Percentiles rank a stretch among this genome's conserved stretches.
These are phyloP conservation scores for Crypturellus undulatus DNA, from an alignment of 2,113 vertebrate species.

Conservation along the genomic window DNA sequence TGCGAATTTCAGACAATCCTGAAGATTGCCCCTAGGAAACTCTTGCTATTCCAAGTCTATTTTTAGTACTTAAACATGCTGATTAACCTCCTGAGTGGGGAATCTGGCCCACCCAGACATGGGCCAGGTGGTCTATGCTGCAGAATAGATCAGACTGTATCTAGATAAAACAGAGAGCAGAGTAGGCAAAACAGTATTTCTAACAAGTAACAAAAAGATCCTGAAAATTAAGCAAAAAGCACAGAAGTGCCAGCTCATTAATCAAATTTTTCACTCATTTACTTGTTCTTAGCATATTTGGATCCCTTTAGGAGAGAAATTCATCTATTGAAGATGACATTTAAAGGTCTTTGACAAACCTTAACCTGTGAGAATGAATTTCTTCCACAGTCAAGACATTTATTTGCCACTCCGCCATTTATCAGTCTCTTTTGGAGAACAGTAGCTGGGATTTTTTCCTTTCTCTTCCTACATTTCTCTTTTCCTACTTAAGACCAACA, in stretches of 20 bases:
- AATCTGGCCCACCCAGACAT: neutral
- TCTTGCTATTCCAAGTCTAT: neutral
- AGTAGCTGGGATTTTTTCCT: neutral
- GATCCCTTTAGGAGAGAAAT: neutral
- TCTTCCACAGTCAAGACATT: neutral
- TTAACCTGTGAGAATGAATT: neutral
- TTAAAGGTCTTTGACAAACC: neutral
- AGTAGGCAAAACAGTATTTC: neutral
- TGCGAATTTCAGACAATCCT: neutral
- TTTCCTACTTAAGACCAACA: neutral
- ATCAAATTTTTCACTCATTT: neutral
- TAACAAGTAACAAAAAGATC: neutral
- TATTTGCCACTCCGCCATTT: neutral
- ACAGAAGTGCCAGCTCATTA: neutral
- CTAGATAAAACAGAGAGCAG: neutral
- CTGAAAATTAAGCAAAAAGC: neutral
- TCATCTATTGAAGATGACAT: neutral
- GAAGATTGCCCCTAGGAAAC: neutral
- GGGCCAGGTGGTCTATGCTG: neutral
- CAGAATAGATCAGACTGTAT: neutral
- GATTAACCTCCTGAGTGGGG: fast-evolving
- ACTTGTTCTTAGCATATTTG: neutral
- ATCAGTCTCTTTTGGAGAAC: neutral
- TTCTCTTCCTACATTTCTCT: neutral
- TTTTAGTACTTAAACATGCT: neutral